phyloP scores from a whole-genome alignment of 1,140 invertebrate species.

The Gonioctena quinquepunctata region DNA sequence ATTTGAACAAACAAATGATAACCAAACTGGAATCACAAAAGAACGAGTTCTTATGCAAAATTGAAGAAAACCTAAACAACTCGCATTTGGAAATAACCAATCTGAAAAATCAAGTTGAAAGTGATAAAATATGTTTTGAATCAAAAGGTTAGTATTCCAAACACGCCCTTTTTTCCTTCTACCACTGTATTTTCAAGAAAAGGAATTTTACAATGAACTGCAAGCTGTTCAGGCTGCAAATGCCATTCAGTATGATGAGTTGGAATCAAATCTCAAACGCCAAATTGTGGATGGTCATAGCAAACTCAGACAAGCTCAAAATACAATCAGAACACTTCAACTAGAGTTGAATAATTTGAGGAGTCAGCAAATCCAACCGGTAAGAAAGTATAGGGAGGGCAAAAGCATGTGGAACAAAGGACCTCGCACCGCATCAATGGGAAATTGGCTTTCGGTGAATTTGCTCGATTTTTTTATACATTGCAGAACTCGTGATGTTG shows the following conservation, averaged over 20 bases:
- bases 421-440: too few relatives aligned
- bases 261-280: conserved; percentile 1
- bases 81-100: not conserved
- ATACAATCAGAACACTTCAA: conserved; percentile 7
- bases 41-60: not conserved
- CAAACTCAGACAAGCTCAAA: not conserved
- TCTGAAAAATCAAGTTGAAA: conserved; percentile 5
- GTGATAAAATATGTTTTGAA: conserved; percentile 14
- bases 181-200: conserved; percentile 2
- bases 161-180: not conserved
- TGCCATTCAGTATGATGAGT: not conserved
- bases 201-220: conserved; percentile 9
- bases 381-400: too few relatives aligned
- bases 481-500: too few relatives aligned
- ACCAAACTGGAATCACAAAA: not conserved
- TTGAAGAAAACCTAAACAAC: not conserved
- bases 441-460: too few relatives aligned
- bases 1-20: not conserved
- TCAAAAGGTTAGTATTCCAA: conserved; percentile 4
- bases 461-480: too few relatives aligned
- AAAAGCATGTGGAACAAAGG: too few relatives aligned
- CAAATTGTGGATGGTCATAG: not conserved
- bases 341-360: conserved; percentile 10
- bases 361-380: conserved; percentile 2
- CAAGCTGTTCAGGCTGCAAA: conserved; percentile 10